These are phyloP conservation scores for Caerostris extrusa DNA, from an alignment of 1,140 invertebrate genomes.

Conservation along the genomic window DNA sequence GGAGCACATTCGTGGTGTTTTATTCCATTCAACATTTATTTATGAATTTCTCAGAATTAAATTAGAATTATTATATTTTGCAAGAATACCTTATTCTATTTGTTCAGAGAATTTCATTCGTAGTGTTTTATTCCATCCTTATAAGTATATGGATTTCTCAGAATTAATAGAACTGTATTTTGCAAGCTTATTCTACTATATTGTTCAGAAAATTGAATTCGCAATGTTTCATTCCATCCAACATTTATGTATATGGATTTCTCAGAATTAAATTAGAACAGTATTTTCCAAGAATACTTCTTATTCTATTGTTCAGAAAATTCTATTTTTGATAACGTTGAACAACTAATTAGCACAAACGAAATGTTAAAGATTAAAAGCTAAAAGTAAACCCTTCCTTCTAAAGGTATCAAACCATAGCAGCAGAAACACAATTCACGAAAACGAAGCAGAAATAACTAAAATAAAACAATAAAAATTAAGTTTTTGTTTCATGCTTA, in stretches of 20 bases:
- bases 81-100: background rate
- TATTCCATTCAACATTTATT: background rate
- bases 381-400: background rate
- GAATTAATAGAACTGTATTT: no score
- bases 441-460: no score
- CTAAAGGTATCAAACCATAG: background rate
- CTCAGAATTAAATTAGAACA: background rate
- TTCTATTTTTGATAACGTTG: no score
- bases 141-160: no score
- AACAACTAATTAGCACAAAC: background rate
- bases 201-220: no score
- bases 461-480: background rate
- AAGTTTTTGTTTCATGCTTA: background rate
- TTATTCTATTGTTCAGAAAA: background rate
- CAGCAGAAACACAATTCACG: background rate
- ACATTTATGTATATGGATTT: background rate
- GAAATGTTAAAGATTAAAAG: background rate
- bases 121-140: no score
- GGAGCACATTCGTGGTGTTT: background rate
- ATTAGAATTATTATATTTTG: background rate
- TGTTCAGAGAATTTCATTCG: background rate
- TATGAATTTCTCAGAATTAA: no score
- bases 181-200: no score
- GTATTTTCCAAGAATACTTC: background rate
- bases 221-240: background rate